Percentiles rank a stretch among this genome's conserved stretches.
These are phyloP conservation scores for Hemaris fuciformis DNA, from an alignment of 2,888 invertebrate genomes.

Conservation along the genomic window DNA sequence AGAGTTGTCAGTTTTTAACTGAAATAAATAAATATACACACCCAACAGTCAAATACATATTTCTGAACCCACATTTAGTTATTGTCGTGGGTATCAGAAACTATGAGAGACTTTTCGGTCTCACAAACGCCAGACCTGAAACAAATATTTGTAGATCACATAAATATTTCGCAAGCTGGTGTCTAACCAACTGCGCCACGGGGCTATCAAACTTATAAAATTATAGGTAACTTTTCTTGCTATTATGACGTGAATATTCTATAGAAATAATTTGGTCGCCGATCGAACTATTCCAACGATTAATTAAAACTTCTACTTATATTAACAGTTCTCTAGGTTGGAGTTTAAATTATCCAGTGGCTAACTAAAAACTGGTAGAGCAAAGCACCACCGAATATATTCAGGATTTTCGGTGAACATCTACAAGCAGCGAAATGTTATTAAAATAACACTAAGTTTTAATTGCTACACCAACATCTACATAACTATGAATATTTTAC, in stretches of 20 bases:
- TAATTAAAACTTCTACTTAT: conserved; percentile 26
- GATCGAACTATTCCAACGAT: not conserved
- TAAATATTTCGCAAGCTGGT: too few species aligned
- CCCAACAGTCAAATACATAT: too few species aligned
- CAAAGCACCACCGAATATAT: conserved; percentile 33
- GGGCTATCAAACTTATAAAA: too few species aligned
- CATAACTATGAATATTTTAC: conserved; percentile 11
- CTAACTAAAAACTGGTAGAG: conserved; percentile 40
- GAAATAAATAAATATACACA: too few species aligned
- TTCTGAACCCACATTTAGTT: too few species aligned
- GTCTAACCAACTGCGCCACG: too few species aligned
- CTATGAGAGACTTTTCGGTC: too few species aligned
- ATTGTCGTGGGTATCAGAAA: too few species aligned
- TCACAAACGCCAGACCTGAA: too few species aligned
- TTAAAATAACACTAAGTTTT: conserved; percentile 12
- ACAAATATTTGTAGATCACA: too few species aligned
- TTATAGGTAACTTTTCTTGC: not conserved
- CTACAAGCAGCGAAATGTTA: conserved; percentile 18
- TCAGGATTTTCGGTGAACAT: conserved; percentile 23
- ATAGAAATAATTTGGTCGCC: not conserved
- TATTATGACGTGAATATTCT: not conserved
- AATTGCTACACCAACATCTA: conserved; percentile 13
- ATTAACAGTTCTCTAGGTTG: conserved; percentile 35
- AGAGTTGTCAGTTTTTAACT: too few species aligned
- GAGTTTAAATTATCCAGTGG: conserved; percentile 43